Base-by-base conservation (phyloP, 2,888 invertebrate species). In the Drosophila ezoana region DNA sequence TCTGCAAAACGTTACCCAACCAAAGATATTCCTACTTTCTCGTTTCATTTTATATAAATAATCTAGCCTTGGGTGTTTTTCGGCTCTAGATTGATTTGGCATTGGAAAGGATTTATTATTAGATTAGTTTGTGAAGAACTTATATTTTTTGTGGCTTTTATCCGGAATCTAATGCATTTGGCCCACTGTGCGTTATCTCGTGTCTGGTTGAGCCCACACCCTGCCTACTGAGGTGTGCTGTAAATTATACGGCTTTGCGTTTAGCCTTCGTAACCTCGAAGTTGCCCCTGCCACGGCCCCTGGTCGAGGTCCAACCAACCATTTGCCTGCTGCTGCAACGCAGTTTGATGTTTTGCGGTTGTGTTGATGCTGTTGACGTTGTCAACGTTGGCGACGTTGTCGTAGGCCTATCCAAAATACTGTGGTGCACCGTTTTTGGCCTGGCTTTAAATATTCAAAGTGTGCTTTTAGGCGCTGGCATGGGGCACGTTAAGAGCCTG, bases 291-390 rank as follows among this genome's bases (percentile, higher is more conserved):
- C 20, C n/a, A 23, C 14, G 14, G 28, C 28, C 4, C 35, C 35
- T 13, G 35, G 35, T 13, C 13, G 35, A 35, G 35, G 13, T 28
- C 28, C 28, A 28, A 28, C 8, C 8, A 51, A 16, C 56, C 28
- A 64, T 64, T 53, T 60, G n/a, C 56, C 20, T 53, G 54, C 23
- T 63, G 43, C 49, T 49, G 58, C 70, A 78, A 70, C 60, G 58
- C 65, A 84, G 85, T 81, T 89, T 83, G 87, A 83, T 81, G 83
- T 84, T 83, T 87, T 83, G 89, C 69, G 89, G 83, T 89, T 87
- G 65, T 64, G 76, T 76, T 76, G 67, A 79, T 74, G 77, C 67
- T 76, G 75, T 58, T 68, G 61, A 68, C 53, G 65, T 52, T 64
- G 49, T 56, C 52, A 45, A 53, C 62, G 45, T 40, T 56, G 52